A percentile compares a stretch with the other conserved stretches of the same genome.
These are phyloP conservation scores for Conomelus anceps DNA, from an alignment of 2,888 invertebrate genomes.

Conservation along the genomic window DNA sequence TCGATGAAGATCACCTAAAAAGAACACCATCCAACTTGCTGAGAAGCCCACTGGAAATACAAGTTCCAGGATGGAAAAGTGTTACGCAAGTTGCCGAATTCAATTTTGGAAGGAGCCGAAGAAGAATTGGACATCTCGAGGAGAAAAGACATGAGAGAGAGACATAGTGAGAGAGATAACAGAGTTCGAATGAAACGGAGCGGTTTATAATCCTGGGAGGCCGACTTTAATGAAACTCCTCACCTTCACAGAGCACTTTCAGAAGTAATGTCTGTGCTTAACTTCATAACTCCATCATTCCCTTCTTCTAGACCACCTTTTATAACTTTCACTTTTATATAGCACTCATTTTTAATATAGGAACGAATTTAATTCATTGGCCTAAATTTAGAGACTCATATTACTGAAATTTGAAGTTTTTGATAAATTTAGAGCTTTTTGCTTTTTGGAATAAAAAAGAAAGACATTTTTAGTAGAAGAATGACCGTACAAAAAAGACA, in stretches of 20 bases:
- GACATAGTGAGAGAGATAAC: no score
- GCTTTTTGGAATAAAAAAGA: no score
- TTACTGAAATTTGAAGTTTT: background rate
- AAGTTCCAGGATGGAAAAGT: background rate
- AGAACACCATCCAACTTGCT: background rate
- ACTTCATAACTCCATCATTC: background rate
- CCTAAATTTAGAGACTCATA: background rate
- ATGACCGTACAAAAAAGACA: no score
- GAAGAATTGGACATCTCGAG: background rate
- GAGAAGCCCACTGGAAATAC: background rate
- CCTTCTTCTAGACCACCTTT: background rate
- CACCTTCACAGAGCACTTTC: background rate
- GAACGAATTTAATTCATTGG: background rate
- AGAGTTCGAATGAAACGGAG: background rate
- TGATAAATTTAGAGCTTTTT: background rate
- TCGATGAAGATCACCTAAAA: background rate
- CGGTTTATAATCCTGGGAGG: background rate
- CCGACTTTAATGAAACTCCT: background rate
- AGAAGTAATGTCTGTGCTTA: background rate
- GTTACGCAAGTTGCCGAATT: background rate
- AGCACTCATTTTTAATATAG: background rate
- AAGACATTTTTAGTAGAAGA: no score
- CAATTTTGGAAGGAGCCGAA: background rate
- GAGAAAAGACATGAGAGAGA: background rate
- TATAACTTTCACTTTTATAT: background rate